Evolutionary conservation across 2,113 vertebrate genomes (phyloP).

Genomic region (Pteruthius melanotis): DNA sequence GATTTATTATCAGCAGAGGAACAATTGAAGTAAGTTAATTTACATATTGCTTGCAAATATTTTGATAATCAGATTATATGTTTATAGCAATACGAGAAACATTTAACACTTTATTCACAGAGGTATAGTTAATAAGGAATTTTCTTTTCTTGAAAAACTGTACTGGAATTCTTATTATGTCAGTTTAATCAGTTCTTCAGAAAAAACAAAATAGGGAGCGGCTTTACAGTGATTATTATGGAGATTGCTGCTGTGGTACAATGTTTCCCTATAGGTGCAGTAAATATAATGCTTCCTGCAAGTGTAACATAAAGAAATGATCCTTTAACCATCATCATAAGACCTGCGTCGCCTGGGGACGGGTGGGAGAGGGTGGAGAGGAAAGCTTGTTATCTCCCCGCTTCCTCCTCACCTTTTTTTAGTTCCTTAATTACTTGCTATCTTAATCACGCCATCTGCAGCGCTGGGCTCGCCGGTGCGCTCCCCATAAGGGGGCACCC

Average conservation of each 20-base stretch:
- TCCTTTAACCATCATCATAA: background rate
- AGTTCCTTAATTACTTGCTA: background rate
- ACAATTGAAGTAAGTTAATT: background rate
- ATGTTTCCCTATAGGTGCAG: background rate
- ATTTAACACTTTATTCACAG: background rate
- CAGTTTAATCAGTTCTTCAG: background rate
- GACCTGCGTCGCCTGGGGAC: too few relatives aligned
- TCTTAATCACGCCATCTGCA: rapidly evolving
- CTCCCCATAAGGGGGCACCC: background rate
- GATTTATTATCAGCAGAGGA: background rate
- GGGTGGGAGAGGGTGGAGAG: rapidly evolving
- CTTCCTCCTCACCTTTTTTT: background rate
- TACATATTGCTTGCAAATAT: background rate
- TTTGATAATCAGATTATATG: background rate
- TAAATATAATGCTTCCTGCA: background rate
- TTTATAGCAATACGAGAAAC: background rate
- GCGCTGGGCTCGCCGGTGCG: rapidly evolving
- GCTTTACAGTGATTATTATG: background rate
- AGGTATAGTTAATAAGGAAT: background rate
- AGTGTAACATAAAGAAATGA: background rate
- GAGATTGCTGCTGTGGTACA: background rate
- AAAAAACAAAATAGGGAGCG: background rate
- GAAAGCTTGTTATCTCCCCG: background rate
- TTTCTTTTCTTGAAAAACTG: background rate
- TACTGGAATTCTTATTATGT: background rate